Evolutionary conservation across 2,888 invertebrate species (phyloP), one percentile per base, ranked within the genome.

Genomic region (Cremastinae sp.): DNA sequence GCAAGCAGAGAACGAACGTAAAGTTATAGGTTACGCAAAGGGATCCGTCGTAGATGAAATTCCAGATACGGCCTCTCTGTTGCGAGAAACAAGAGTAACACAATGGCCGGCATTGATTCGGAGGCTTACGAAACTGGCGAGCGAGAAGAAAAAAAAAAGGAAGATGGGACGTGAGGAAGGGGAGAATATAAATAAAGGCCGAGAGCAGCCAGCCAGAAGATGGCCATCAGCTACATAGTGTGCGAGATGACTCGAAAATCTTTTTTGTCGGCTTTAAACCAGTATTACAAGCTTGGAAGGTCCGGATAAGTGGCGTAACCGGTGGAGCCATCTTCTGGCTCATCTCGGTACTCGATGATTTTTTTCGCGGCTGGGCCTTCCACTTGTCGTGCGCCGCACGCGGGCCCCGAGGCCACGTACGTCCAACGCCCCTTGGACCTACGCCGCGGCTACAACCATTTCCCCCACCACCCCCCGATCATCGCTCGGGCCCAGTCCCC

Each of bases 391-490:
- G 1, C 22, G 10, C 7, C 9, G 36, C 36, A 20, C 9, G 20
- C n/a, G n/a, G 10, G 18, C 2, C 38, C 41, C 7, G 28, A 34
- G 45, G 61, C 61, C 61, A 45, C 49, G 36, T 49, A 47, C 18
- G 49, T 36, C 3, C 36, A 7, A 41, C 18, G 20, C 22, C 43
- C 43, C 41, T 41, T n/a, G 43, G 45, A 22, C 59, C 43, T 61
- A 16, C 16, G 45, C 20, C 7, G 7, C 14, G 41, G 0, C 22
- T 1, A 14, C 34, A 9, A 16, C 54, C 56, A n/a, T 14, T 8
- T 9, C n/a, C 34, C 7, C 18, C 16, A 9, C 22, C 5, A 18
- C 47, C 16, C 10, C 7, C 47, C 47, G 36, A 62, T 36, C 62
- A 10, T 49, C 28, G 5, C 5, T 62, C 36, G 36, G 36, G 34